These are phyloP conservation scores for Corbicula japonica DNA, from an alignment of 2,888 invertebrate genomes.

Conservation along the genomic window DNA sequence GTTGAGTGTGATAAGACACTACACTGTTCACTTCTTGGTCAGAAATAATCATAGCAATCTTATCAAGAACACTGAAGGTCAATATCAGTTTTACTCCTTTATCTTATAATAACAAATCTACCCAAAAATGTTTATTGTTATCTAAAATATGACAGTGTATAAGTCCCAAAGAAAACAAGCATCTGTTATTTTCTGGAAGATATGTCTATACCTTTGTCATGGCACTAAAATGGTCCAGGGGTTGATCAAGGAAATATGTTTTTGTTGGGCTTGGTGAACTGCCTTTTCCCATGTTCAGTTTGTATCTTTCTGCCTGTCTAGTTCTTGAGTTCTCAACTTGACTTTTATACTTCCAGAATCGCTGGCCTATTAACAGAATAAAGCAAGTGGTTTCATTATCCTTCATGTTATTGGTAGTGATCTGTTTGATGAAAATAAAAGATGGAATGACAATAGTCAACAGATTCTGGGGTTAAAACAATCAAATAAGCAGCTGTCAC, in stretches of 20 bases:
- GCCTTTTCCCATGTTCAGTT: conserved; percentile 5
- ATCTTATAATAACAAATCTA: background rate
- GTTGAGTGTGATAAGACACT: no score
- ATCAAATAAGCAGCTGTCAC: no score
- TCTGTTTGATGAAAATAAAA: no score
- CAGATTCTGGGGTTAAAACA: no score
- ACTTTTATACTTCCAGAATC: conserved; percentile 67
- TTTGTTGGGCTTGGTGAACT: conserved; percentile 20
- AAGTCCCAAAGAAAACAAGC: background rate
- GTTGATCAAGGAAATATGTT: conserved; percentile 65
- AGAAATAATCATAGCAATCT: background rate
- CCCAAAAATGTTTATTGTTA: background rate
- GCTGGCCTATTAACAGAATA: no score
- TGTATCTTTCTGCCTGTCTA: background rate
- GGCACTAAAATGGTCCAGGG: conserved; percentile 76
- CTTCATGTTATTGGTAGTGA: no score
- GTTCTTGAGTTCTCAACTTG: conserved; percentile 50
- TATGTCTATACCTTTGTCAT: conserved; percentile 37
- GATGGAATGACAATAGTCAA: no score
- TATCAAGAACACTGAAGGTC: background rate
- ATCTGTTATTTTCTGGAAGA: background rate
- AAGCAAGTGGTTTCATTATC: no score
- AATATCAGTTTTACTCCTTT: background rate
- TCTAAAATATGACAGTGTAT: background rate
- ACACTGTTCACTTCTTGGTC: no score